Conservation (phyloP, 1,140 invertebrate genomes). For the Lepidurus packardi region DNA sequence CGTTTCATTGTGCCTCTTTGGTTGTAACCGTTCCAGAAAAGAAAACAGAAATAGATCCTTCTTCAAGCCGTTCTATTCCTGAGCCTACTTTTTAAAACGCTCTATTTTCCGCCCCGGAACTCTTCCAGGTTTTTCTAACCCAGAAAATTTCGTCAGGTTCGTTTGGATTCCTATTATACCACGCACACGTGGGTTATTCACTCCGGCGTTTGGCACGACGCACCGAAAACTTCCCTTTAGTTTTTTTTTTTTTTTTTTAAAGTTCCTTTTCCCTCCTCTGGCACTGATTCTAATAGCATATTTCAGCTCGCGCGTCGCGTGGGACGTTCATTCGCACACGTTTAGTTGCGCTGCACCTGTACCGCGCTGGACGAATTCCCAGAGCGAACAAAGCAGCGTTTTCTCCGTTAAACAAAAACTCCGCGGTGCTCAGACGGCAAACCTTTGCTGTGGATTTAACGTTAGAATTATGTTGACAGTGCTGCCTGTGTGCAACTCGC, state of each 20-base stretch:
- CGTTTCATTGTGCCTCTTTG: not conserved
- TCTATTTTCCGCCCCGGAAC: not conserved
- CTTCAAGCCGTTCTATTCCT: not conserved
- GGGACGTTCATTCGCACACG: conserved; percentile 10
- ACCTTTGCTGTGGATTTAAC: not conserved
- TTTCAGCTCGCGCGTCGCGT: not conserved
- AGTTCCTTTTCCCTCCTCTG: not conserved
- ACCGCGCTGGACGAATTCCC: not conserved
- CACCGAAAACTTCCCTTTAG: not conserved
- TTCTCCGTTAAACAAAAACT: not conserved
- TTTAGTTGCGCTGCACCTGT: conserved; percentile 14
- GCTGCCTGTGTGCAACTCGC: not conserved
- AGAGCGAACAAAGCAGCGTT: conserved; percentile 9
- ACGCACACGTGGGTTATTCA: not conserved
- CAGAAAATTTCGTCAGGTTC: not conserved
- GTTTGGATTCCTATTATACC: not conserved
- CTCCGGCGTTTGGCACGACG: not conserved
- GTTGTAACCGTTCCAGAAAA: no score
- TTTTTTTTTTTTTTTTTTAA: not conserved
- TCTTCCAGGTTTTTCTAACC: not conserved
- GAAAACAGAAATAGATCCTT: not conserved
- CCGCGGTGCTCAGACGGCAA: not conserved
- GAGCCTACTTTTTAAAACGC: not conserved
- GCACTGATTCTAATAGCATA: not conserved
- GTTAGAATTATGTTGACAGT: not conserved